Base-by-base conservation (phyloP, 2,113 vertebrate genomes). In the Ctenomys sociabilis region DNA sequence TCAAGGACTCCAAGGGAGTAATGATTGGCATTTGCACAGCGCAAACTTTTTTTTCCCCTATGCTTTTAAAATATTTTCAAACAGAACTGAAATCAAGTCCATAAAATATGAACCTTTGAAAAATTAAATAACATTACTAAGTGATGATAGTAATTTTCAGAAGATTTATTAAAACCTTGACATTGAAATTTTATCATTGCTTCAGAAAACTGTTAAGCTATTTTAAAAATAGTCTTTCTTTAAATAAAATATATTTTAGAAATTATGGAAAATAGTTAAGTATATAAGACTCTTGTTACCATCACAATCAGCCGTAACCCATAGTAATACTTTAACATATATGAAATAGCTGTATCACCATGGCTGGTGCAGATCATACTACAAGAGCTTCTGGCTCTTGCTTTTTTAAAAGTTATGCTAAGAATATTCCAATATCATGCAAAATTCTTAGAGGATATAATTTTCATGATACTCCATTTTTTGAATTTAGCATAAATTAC, bases 101-200 rank as follows among this genome's bases (percentile, higher is more conserved):
- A 80, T 78, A 90, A 85, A 85, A 90, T 82, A 61, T 54, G 78
- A 66, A 78, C 57, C 40, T 91, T 40, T 93, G 66, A 93, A 94
- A 96, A 94, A 82, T 95, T 93, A 85, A 93, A 97, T 70, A 95
- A 45, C 21, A 61, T 88, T 78, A 40, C 64, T 83, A 85, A 92
- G 81, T 92, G 59, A 75, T 85, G 91, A 40, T 40, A 40, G 32
- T 93, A 66, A 54, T 78, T 85, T 90, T 90, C 37, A 78, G 85
- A 91, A 88, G 78, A 57, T 63, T 73, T 57, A 85, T 75, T 68
- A 94, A 90, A 85, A 81, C 64, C 30, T 82, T 84, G 78, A 12
- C 84, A 45, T 91, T 82, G 70, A 95, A 85, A 85, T 26, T 82
- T 61, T 57, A 3, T 30, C 17, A 9, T 63, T 92, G 40, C 85